A percentile compares a stretch with the other conserved stretches of the same genome.
These are phyloP conservation scores for Anastrepha ludens DNA, from an alignment of 1,140 invertebrate genomes.

Conservation along the genomic window DNA sequence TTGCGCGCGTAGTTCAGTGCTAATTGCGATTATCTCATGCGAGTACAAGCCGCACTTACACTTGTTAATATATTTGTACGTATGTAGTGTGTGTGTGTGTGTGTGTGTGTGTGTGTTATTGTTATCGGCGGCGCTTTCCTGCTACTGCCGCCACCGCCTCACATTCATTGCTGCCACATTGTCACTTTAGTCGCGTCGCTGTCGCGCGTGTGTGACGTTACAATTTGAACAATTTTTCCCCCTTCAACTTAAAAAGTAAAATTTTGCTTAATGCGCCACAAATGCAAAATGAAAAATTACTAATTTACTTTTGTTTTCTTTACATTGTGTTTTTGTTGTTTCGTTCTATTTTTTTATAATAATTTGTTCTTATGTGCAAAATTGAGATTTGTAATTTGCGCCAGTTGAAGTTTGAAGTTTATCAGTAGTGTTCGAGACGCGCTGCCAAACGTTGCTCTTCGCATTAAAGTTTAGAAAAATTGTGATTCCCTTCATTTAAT, in stretches of 20 bases:
- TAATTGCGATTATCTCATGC: constrained; percentile 72
- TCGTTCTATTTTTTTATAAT: not conserved
- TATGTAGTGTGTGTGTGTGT: not conserved
- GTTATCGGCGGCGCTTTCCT: not conserved
- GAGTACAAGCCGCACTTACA: constrained; percentile 14
- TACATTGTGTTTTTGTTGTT: not conserved
- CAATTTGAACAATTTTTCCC: constrained; percentile 64
- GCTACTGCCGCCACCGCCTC: not conserved
- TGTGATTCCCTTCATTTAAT: not conserved
- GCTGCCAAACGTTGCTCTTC: constrained; percentile 42
- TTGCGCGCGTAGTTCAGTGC: constrained; percentile 59
- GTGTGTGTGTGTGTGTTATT: not conserved
- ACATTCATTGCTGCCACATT: constrained; percentile 62
- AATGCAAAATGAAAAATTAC: constrained; percentile 52
- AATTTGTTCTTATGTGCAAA: constrained; percentile 49
- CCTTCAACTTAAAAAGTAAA: constrained; percentile 64
- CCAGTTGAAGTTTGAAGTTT: constrained; percentile 52
- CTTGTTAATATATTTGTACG: not conserved
- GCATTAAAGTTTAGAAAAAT: not conserved
- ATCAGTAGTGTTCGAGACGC: constrained; percentile 57
- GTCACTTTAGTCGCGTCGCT: constrained; percentile 58
- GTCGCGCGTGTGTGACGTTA: constrained; percentile 60
- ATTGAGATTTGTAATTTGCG: constrained; percentile 53
- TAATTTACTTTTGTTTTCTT: constrained; percentile 51
- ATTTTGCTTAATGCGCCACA: constrained; percentile 37